A percentile compares a stretch with the other conserved stretches of the same genome.
Evolutionary conservation across 2,113 vertebrate species (phyloP).

Genomic region (Lophotis ruficrista): DNA sequence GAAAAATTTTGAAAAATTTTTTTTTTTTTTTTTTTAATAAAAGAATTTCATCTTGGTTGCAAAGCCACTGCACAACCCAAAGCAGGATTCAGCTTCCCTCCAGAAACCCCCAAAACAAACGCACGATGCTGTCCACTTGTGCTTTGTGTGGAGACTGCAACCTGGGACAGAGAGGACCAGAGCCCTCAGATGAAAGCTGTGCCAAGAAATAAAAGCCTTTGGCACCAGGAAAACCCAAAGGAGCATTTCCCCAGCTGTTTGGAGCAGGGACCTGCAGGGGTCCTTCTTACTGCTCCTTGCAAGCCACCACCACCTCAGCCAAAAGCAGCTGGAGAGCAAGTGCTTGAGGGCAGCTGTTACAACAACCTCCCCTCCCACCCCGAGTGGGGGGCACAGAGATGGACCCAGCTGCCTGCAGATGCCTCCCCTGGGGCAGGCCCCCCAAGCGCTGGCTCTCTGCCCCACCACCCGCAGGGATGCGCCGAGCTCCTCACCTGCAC

Average conservation of each 20-base stretch:
- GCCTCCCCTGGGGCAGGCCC: background rate
- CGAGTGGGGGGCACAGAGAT: background rate
- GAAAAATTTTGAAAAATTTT: background rate
- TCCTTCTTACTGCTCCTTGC: background rate
- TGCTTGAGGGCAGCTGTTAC: background rate
- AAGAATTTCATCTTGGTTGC: background rate
- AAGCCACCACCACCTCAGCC: background rate
- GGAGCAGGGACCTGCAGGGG: background rate
- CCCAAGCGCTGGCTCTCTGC: background rate
- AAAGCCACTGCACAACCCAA: background rate
- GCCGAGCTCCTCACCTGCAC: background rate
- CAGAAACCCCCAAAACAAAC: background rate
- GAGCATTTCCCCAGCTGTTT: background rate
- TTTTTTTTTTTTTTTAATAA: background rate
- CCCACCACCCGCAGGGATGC: background rate
- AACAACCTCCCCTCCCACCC: background rate
- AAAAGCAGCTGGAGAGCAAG: constrained; percentile 12
- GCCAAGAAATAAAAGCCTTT: background rate
- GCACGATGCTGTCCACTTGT: fast-evolving
- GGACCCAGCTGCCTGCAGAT: constrained; percentile 20
- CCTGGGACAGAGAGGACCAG: background rate
- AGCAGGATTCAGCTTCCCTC: background rate
- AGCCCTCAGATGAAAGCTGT: background rate
- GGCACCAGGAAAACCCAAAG: constrained; percentile 4
- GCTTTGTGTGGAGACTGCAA: fast-evolving